phyloP scores from a whole-genome alignment of 2,888 invertebrate species.

The Orchesellides sinensis region DNA sequence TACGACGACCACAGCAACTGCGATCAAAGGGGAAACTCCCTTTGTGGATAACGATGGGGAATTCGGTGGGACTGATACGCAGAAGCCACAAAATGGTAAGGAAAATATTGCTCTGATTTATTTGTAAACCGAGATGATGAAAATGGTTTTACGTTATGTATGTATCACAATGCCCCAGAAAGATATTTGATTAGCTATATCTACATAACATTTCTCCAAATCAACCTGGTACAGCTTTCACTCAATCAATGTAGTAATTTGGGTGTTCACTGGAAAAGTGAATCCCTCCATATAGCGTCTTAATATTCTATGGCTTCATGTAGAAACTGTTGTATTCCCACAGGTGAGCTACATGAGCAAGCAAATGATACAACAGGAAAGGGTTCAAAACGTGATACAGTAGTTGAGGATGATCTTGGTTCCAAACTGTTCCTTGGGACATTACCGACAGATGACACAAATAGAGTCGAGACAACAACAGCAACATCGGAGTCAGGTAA shows the following conservation, averaged over 20 bases:
- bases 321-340: too few relatives aligned
- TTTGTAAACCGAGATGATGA: not conserved
- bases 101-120: not conserved
- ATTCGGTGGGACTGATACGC: too few relatives aligned
- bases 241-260: too few relatives aligned
- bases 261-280: too few relatives aligned
- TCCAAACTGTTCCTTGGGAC: not conserved
- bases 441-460: not conserved
- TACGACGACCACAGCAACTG: not conserved
- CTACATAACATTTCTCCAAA: too few relatives aligned
- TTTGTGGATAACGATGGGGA: too few relatives aligned
- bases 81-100: too few relatives aligned
- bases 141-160: not conserved
- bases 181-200: not conserved
- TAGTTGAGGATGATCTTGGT: not conserved
- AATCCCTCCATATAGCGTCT: too few relatives aligned
- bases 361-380: too few relatives aligned
- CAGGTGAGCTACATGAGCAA: too few relatives aligned
- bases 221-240: too few relatives aligned
- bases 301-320: too few relatives aligned
- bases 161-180: not conserved
- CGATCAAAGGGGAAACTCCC: not conserved
- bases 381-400: not conserved
- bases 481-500: slow-evolving; percentile 2
- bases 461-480: slow-evolving; percentile 12